Percentiles rank a stretch among this genome's conserved stretches.
These are phyloP conservation scores for Glossosoma conforme DNA, from an alignment of 1,140 invertebrate species.

Conservation along the genomic window DNA sequence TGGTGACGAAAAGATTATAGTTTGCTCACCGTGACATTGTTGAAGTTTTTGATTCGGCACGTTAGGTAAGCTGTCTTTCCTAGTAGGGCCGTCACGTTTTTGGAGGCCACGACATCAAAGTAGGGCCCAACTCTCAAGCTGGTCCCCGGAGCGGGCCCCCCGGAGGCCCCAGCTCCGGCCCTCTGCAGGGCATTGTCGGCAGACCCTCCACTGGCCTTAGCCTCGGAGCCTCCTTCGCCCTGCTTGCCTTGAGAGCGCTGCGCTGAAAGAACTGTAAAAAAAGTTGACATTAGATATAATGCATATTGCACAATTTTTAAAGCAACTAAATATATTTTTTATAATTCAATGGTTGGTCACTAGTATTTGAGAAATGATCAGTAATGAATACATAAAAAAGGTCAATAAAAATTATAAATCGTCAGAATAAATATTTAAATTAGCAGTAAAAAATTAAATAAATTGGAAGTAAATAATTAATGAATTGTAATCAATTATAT, in stretches of 20 bases:
- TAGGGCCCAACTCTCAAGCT: slow-evolving; percentile 49
- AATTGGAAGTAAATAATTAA: no score
- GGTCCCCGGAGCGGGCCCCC: slow-evolving; percentile 28
- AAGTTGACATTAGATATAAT: no score
- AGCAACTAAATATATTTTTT: no score
- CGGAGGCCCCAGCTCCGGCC: slow-evolving; percentile 9
- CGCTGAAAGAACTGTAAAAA: slow-evolving; percentile 29
- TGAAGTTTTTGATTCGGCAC: slow-evolving; percentile 72
- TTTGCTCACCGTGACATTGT: slow-evolving; percentile 69
- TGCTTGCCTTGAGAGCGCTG: slow-evolving; percentile 29
- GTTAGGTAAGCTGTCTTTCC: slow-evolving; percentile 74
- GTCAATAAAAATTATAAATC: no score
- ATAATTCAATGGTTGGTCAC: no score
- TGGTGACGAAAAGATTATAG: no score
- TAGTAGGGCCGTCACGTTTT: slow-evolving; percentile 69
- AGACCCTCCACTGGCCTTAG: slow-evolving; percentile 10
- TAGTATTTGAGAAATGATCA: no score
- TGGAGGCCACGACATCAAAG: slow-evolving; percentile 59
- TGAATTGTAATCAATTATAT: no score
- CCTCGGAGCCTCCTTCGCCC: slow-evolving; percentile 14
- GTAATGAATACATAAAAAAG: no score
- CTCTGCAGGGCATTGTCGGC: slow-evolving; percentile 21
- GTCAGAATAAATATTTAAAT: no score
- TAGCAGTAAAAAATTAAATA: no score
- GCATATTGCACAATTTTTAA: no score